Percentiles rank a stretch among this genome's conserved stretches.
Evolutionary conservation across 2,113 vertebrate species (phyloP).

Genomic region (Bujurquina vittata): DNA sequence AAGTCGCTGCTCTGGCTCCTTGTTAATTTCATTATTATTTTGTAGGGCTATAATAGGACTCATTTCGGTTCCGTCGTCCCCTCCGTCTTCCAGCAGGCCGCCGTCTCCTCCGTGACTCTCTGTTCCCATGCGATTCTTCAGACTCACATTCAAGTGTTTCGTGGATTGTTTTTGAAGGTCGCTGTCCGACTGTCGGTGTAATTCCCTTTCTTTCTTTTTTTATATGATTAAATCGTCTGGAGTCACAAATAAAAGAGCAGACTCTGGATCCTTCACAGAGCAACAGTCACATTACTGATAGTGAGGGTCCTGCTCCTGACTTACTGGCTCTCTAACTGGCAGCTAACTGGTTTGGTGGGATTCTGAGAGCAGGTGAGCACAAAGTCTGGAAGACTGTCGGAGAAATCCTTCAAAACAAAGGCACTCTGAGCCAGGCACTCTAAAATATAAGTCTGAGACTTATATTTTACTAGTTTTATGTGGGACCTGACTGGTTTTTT

Average conservation of each 20-base stretch:
- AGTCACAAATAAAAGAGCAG: background rate
- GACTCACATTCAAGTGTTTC: constrained; percentile 90
- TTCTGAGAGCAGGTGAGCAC: background rate
- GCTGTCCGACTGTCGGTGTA: constrained; percentile 30
- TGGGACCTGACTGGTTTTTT: background rate
- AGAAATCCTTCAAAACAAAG: background rate
- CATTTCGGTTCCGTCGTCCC: background rate
- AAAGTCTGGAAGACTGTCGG: background rate
- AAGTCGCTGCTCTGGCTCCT: constrained; percentile 3
- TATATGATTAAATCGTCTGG: background rate
- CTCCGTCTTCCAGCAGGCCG: constrained; percentile 26
- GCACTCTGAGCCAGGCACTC: background rate
- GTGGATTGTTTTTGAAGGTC: constrained; percentile 88
- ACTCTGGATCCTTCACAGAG: background rate
- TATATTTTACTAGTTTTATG: background rate
- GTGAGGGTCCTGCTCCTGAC: background rate
- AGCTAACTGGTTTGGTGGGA: background rate
- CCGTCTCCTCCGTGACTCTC: constrained; percentile 55
- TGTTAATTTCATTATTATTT: background rate
- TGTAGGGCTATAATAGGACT: background rate
- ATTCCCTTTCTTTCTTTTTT: constrained; percentile 22
- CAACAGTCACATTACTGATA: background rate
- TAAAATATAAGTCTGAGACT: too few relatives aligned
- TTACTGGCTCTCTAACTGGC: background rate
- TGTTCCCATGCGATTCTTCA: constrained; percentile 87